phyloP scores from a whole-genome alignment of 2,113 vertebrate species.

The Erythrolamprus reginae region DNA sequence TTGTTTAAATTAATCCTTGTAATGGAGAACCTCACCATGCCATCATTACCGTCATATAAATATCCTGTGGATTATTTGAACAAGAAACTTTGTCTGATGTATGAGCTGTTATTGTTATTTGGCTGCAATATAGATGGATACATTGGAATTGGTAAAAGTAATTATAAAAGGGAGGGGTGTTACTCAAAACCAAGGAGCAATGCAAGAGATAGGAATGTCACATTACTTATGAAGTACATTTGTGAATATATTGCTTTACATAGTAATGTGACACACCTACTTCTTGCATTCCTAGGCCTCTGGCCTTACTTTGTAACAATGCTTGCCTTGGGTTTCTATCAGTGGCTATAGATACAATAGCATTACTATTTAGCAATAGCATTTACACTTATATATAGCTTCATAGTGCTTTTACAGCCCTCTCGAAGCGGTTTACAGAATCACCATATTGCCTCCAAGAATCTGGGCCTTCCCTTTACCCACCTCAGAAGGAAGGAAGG shows the following conservation, averaged over 20 bases:
- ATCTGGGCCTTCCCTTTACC: no score
- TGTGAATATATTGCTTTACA: background rate
- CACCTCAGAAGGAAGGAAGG: no score
- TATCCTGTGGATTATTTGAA: background rate
- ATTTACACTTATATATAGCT: no score
- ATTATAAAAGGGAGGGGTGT: background rate
- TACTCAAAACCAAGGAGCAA: background rate
- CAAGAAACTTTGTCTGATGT: background rate
- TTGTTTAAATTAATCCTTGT: background rate
- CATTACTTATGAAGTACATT: background rate
- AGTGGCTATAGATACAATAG: background rate
- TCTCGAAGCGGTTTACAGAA: no score
- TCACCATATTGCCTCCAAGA: no score
- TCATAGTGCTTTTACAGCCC: no score
- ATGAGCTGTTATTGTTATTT: background rate
- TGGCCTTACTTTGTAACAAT: background rate
- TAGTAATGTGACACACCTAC: background rate
- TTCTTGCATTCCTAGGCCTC: background rate
- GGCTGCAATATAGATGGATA: background rate
- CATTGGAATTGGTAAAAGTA: background rate
- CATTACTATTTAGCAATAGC: no score
- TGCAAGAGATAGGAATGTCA: background rate
- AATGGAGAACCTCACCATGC: background rate
- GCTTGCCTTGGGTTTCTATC: background rate
- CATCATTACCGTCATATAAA: background rate